Evolutionary conservation across 1,140 invertebrate genomes (phyloP), one percentile per base, ranked within the genome.

Genomic region (Anthonomus grandis): DNA sequence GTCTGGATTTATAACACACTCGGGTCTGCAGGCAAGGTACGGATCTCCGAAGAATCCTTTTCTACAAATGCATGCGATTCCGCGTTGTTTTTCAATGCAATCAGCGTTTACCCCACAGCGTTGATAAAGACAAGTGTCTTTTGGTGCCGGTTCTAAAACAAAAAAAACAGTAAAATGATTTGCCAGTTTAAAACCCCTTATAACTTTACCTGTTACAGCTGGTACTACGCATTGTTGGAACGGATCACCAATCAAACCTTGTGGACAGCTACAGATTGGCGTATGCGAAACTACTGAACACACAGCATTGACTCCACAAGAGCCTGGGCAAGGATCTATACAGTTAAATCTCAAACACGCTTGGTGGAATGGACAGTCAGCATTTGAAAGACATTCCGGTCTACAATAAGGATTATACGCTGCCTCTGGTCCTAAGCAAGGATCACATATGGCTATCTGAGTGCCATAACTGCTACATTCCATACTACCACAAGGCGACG

Each of bases 1-100:
- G 66, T 91, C 87, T 13, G 83, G 83, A 67, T 90, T 90, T 12
- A 88, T 78, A 1, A 90, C 83, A 75, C 89, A 91, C 74, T 91
- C 85, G 1, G 88, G 85, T 34, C 83, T 79, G 66, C 88, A 90
- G 4, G 81, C 83, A 12, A 89, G 72, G 59, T 86, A 84, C 5
- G 87, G 86, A 74, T 90, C 85, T 15, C 87, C 88, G 55, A 79
- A 84, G 72, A 84, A 88, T 25, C 81, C 82, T 57, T 77, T 75
- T 17, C 78, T 75, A 70, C 86, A 89, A 52, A 81, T 75, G 66
- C 87, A 90, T 1, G 79, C 76, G 3, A 83, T 70, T 15, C 75
- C 76, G 34, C 77, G 76, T 62, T 76, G 76, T 27, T 68, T 60
- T 69, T 82, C 75, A 66, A 82, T 75, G 67, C 89, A 93, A 24